These are phyloP conservation scores for Eubucco bourcierii DNA, from an alignment of 2,113 vertebrate genomes.

Conservation along the genomic window DNA sequence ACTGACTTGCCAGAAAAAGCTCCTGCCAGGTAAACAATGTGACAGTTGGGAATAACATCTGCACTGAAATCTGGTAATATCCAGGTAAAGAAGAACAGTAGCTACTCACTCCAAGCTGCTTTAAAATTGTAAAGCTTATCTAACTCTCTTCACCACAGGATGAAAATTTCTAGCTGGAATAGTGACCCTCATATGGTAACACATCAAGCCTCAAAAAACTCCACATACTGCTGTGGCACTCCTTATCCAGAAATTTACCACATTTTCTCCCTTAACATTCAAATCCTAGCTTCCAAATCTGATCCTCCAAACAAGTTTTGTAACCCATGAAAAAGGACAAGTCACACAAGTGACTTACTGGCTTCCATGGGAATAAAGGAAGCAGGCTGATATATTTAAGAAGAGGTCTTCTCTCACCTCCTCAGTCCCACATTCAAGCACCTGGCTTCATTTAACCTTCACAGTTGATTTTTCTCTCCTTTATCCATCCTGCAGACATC, in stretches of 20 bases:
- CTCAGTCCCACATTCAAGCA: background rate
- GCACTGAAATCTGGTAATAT: background rate
- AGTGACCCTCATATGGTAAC: background rate
- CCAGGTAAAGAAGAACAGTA: background rate
- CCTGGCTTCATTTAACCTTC: conserved; percentile 60
- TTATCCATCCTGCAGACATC: conserved; percentile 9
- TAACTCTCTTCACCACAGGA: background rate
- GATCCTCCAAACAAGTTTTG: background rate
- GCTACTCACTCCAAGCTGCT: background rate
- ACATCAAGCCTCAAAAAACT: background rate
- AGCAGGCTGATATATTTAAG: background rate
- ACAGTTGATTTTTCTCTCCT: conserved; percentile 25
- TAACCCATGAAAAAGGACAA: background rate
- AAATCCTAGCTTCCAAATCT: background rate
- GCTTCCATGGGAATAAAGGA: background rate
- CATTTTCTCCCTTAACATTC: background rate
- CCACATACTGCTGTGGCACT: background rate
- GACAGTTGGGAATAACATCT: background rate
- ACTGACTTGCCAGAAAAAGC: background rate
- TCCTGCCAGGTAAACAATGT: conserved; percentile 5
- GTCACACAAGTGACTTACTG: background rate
- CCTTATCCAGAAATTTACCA: background rate
- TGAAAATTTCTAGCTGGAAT: background rate
- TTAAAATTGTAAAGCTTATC: background rate
- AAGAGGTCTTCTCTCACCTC: background rate